Evolutionary conservation across 2,888 invertebrate species (phyloP), one percentile per base, ranked within the genome.

Genomic region (Scaptomyza cyrtandrae): DNA sequence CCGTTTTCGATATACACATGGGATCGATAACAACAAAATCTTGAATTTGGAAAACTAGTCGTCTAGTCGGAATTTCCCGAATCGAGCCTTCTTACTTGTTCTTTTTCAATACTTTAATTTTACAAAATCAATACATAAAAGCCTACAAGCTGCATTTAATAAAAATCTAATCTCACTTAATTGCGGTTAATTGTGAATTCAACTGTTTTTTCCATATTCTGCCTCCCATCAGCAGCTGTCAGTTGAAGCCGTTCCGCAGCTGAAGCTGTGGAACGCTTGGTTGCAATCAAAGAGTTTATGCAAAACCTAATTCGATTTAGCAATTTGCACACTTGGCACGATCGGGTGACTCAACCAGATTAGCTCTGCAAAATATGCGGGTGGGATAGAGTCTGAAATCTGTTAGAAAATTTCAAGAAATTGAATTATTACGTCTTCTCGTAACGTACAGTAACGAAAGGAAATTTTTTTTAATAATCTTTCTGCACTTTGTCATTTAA

Each of bases 171-270:
- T 86, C 71, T 71, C 75, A 86, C 70, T 61, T 84, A 75, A 60
- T 68, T 79, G 84, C 58, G 85, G 78, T 83, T 75, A 86, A 82
- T 86, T 82, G 78, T 75, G 59, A 62, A 75, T 52, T 60, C 52
- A 72, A 80, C 55, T 61, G 66, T 56, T 62, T 50, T 46, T 43
- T 55, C 55, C 70, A 60, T 24, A 37, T 16, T 39, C n/a, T 46
- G 61, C 48, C 35, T 35, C 33, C 68, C 43, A 24, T 43, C 19
- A 7, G 48, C 16, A 54, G 19, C 14, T 45, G 44, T 16, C 49
- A 35, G 16, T 35, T 24, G 39, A 33, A 31, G 31, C 67, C 6
- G 27, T 6, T 19, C 19, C 19, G 19, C 1, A 33, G 33, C 33
- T 33, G 33, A 46, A 41, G 14, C 19, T 44, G 60, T 49, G 41